These are phyloP conservation scores for Pelochelys cantorii DNA, from an alignment of 2,797 vertebrate genomes.

Conservation along the genomic window DNA sequence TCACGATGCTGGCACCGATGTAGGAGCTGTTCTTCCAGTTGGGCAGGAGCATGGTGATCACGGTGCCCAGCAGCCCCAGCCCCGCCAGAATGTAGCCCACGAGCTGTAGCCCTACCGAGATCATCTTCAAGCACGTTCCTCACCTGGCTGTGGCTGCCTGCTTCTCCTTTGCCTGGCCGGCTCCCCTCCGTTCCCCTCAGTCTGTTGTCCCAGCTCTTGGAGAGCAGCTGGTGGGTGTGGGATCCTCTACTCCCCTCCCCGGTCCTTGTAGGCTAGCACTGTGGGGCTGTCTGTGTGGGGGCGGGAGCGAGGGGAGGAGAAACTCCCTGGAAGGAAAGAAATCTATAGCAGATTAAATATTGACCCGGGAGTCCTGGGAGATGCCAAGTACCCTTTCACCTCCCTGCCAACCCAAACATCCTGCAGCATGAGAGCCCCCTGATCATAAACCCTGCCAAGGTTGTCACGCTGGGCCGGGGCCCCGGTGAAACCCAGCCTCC, in stretches of 20 bases:
- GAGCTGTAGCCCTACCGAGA: constrained; percentile 89
- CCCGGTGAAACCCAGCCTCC: constrained; percentile 54
- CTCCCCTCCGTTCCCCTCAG: not conserved
- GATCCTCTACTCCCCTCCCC: constrained; percentile 35
- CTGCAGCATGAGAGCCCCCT: constrained; percentile 28
- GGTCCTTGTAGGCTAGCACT: constrained; percentile 11
- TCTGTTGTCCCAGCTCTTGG: constrained; percentile 60
- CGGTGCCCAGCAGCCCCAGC: constrained; percentile 88
- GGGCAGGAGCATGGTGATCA: constrained; percentile 90
- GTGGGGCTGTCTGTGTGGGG: constrained; percentile 57
- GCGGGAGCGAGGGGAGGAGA: constrained; percentile 71
- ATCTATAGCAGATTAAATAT: constrained; percentile 81
- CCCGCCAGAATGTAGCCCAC: constrained; percentile 90
- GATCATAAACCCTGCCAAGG: constrained; percentile 52
- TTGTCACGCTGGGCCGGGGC: constrained; percentile 65
- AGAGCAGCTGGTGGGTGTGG: constrained; percentile 11
- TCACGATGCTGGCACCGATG: constrained; percentile 94
- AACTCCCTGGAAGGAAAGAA: constrained; percentile 75
- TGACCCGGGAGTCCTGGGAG: constrained; percentile 77
- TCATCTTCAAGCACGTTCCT: constrained; percentile 80
- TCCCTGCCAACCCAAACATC: constrained; percentile 76
- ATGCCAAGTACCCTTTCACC: constrained; percentile 79
- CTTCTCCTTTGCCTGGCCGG: not conserved
- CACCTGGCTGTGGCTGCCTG: not conserved
- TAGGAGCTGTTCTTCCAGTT: constrained; percentile 92